Evolutionary conservation across 1,140 invertebrate genomes (phyloP), one percentile per base, ranked within the genome.

Genomic region (Holotrichia oblita): DNA sequence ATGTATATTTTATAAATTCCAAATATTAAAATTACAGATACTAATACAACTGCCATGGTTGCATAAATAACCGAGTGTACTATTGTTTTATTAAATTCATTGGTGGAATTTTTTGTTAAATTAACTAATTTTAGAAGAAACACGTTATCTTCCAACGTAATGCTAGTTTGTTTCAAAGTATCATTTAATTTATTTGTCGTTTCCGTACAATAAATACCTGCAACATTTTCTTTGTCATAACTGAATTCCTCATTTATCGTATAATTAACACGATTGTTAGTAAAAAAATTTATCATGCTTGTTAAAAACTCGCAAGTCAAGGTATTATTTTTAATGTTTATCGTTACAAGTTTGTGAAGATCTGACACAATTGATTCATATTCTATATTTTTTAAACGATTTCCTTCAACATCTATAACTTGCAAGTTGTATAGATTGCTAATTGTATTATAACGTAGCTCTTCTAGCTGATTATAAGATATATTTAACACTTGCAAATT

Each of bases 151-250:
- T 8, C 24, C 6, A 79, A 41, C 2, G 72, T 61, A 40, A 44
- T 78, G 42, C 74, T 59, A 12, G 78, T 73, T n/a, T 73, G 17
- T 40, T 74, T n/a, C 40, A 80, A 73, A 8, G 73, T 40, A 40
- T 64, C 44, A 44, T 69, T 41, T 55, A 79, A 55, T 77, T 78
- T 81, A 78, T 79, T 69, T 14, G 22, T 34, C 6, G 78, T 79
- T 76, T 82, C 81, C 61, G 77, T 80, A 64, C 85, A 86, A 73
- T 83, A 82, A 76, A 86, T 86, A 8, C 85, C 85, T 17, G 80
- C 84, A 17, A 86, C 82, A 80, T 86, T 86, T 73, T 85, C 82
- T 59, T 82, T 81, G 40, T 83, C 79, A 69, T 82, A 80, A n/a
- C 83, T 61, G 3, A 83, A 78, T 73, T 82, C 75, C 73, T 86